Percentiles rank a stretch among this genome's conserved stretches.
These are phyloP conservation scores for Drymodes brunneopygia DNA, from an alignment of 2,113 vertebrate genomes.

Conservation along the genomic window DNA sequence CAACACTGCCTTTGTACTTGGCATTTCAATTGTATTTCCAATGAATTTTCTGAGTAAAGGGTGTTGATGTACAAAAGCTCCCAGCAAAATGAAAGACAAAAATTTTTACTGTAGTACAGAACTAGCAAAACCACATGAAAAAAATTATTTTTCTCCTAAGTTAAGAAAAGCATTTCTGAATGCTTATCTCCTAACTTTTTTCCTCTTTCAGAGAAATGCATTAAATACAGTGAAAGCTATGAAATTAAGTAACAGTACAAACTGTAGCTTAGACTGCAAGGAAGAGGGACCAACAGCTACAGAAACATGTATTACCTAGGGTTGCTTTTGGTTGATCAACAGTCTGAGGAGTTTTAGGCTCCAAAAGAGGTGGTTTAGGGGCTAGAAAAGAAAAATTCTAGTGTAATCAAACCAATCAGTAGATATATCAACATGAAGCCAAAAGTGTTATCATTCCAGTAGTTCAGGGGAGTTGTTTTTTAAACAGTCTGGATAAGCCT, in stretches of 20 bases:
- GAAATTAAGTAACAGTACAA: not conserved
- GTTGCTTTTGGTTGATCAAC: conserved; percentile 33
- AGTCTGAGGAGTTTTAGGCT: conserved; percentile 33
- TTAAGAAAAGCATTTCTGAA: not conserved
- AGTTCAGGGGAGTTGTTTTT: not conserved
- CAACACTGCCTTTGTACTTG: not conserved
- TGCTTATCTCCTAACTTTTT: not conserved
- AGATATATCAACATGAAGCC: not conserved
- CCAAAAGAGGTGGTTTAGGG: conserved; percentile 21
- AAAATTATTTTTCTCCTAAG: not conserved
- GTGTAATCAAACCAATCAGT: not conserved
- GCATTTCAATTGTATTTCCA: not conserved
- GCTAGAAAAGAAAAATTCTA: conserved; percentile 48
- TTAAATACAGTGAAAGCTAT: not conserved
- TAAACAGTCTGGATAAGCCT: not conserved
- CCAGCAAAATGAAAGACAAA: not conserved
- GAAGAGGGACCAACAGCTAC: not conserved
- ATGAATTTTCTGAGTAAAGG: not conserved
- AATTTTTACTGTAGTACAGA: not conserved
- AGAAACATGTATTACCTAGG: conserved; percentile 20
- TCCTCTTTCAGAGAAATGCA: not conserved
- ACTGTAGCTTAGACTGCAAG: not conserved
- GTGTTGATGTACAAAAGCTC: not conserved
- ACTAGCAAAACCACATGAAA: not conserved
- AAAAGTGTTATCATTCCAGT: not conserved